Conservation (phyloP, 2,888 invertebrate genomes). For the Rugalucina vietnamica region DNA sequence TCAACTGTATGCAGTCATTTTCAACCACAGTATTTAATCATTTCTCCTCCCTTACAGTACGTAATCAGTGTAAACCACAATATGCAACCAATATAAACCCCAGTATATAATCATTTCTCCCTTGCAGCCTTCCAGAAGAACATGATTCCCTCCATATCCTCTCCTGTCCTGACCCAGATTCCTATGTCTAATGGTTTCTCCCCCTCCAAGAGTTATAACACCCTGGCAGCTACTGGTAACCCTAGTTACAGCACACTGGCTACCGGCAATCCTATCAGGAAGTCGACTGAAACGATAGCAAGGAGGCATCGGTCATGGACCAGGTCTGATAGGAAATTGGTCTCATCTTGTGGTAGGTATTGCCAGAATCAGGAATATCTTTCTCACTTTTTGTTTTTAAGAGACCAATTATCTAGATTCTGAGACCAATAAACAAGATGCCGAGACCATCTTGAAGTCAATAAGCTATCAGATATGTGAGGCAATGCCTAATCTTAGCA, state of each 20-base stretch:
- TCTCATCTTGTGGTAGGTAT: conserved; percentile 50
- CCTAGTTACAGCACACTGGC: conserved; percentile 31
- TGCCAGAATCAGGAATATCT: not conserved
- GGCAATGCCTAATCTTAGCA: too few relatives aligned
- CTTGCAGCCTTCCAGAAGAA: conserved; percentile 57
- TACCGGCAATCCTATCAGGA: conserved; percentile 28
- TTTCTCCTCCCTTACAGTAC: conserved; percentile 68
- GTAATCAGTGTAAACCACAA: too few relatives aligned
- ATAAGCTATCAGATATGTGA: too few relatives aligned
- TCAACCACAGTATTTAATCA: conserved; percentile 64
- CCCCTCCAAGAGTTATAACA: conserved; percentile 57
- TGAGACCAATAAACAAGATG: too few relatives aligned
- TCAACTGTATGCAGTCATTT: conserved; percentile 38
- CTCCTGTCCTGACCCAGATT: conserved; percentile 61
- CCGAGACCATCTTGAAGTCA: too few relatives aligned
- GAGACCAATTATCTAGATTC: too few relatives aligned
- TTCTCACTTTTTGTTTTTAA: too few relatives aligned
- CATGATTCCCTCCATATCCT: conserved; percentile 68
- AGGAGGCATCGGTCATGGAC: conserved; percentile 55
- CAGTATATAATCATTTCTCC: not conserved
- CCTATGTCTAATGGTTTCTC: conserved; percentile 58
- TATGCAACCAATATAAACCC: too few relatives aligned
- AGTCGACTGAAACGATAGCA: conserved; percentile 48
- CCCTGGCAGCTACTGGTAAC: conserved; percentile 54
- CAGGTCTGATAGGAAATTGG: conserved; percentile 51